Conservation (phyloP, 1,140 invertebrate genomes). For the Theocolax elegans region DNA sequence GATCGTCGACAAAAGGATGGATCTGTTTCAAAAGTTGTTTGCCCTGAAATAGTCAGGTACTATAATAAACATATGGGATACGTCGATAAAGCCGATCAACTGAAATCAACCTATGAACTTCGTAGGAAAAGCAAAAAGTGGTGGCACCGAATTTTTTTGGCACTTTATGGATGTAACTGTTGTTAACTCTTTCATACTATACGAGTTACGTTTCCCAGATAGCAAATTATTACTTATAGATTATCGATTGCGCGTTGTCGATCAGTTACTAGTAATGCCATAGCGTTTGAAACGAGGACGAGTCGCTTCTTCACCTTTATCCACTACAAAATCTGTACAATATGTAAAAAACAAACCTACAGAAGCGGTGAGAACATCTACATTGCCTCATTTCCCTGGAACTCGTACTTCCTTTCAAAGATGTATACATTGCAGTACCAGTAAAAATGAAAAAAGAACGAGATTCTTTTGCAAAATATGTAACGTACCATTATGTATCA, state of each 20-base stretch:
- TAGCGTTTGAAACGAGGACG: conserved; percentile 16
- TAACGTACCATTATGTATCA: conserved; percentile 24
- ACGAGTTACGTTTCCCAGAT: conserved; percentile 32
- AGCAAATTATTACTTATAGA: conserved; percentile 7
- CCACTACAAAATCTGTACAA: conserved; percentile 15
- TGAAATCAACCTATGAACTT: conserved; percentile 54
- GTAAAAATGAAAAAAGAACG: conserved; percentile 31
- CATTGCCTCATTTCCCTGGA: conserved; percentile 37
- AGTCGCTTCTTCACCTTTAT: conserved; percentile 11
- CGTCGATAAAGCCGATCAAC: conserved; percentile 59
- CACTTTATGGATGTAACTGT: conserved; percentile 51
- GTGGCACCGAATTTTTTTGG: conserved; percentile 59
- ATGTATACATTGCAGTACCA: conserved; percentile 45
- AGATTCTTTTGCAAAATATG: conserved; percentile 24
- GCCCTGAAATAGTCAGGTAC: conserved; percentile 53
- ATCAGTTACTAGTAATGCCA: conserved; percentile 29
- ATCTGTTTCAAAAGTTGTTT: conserved; percentile 41
- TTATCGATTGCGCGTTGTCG: neutral
- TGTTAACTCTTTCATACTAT: conserved; percentile 52
- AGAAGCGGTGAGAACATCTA: conserved; percentile 28
- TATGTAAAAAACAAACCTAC: conserved; percentile 30
- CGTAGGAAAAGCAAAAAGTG: conserved; percentile 58
- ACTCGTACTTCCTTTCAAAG: conserved; percentile 27
- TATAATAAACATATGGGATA: conserved; percentile 60
- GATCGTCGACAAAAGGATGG: conserved; percentile 53